Evolutionary conservation across 2,797 vertebrate genomes (phyloP).

Genomic region (Numenius phaeopus): DNA sequence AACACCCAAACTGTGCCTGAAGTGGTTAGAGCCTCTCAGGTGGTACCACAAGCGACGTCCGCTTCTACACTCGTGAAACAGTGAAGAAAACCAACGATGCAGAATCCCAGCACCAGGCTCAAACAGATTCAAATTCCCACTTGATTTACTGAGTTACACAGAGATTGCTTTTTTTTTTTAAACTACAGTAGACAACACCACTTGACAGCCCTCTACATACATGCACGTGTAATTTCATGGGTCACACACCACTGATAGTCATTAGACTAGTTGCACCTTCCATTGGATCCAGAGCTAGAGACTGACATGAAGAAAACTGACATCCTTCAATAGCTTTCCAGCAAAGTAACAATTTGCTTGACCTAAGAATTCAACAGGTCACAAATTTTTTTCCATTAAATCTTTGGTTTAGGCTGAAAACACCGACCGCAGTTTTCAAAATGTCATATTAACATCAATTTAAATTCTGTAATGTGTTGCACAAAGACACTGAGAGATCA

Average conservation of each 20-base stretch:
- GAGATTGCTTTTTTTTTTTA: background rate
- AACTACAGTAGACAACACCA: background rate
- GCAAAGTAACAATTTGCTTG: conserved; percentile 31
- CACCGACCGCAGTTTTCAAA: background rate
- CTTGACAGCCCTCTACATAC: background rate
- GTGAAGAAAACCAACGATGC: background rate
- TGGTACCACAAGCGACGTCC: fast-evolving
- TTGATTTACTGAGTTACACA: background rate
- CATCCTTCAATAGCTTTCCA: background rate
- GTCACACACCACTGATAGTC: background rate
- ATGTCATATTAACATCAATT: background rate
- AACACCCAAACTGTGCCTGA: background rate
- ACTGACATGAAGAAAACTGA: background rate
- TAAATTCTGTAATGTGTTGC: too few species aligned
- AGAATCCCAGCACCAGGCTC: background rate
- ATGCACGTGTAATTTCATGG: conserved; percentile 20
- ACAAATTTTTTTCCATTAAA: background rate
- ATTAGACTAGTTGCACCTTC: background rate
- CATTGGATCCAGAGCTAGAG: background rate
- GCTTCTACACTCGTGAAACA: background rate
- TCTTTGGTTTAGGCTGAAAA: conserved; percentile 1
- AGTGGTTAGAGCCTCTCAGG: background rate
- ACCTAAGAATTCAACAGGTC: conserved; percentile 55
- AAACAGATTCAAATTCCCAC: background rate
- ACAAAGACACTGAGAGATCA: background rate